Conservation (phyloP, 2,113 vertebrate species). For the Menidia beryllina region DNA sequence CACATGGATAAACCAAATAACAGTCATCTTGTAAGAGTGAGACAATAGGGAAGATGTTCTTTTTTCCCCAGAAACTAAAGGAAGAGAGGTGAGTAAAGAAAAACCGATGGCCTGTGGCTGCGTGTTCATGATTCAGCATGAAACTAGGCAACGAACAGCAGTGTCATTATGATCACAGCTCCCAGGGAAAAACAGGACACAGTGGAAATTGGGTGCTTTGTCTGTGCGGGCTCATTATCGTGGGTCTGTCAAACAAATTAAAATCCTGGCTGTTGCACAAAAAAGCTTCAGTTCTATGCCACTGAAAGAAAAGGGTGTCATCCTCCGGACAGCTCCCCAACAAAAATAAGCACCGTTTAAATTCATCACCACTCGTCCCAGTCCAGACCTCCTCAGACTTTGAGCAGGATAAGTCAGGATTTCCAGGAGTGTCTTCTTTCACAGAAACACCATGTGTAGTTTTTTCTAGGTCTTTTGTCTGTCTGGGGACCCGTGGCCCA, state of each 20-base stretch:
- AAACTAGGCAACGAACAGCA: conserved; percentile 71
- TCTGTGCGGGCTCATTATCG: conserved; percentile 68
- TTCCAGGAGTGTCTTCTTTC: conserved; percentile 36
- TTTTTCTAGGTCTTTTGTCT: conserved; percentile 60
- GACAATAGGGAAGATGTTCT: conserved; percentile 16
- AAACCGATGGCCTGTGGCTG: conserved; percentile 19
- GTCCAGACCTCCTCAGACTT: conserved; percentile 3
- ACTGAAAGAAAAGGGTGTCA: neutral
- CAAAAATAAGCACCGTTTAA: conserved; percentile 14
- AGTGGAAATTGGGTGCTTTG: conserved; percentile 61
- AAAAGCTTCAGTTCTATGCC: conserved; percentile 19
- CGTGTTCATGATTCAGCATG: conserved; percentile 66
- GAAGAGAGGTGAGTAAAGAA: conserved; percentile 39
- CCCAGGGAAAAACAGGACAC: conserved; percentile 55
- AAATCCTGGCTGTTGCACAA: conserved; percentile 16
- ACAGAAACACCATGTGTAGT: conserved; percentile 21
- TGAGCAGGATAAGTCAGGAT: conserved; percentile 16
- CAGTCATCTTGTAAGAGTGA: conserved; percentile 32
- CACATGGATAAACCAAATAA: conserved; percentile 25
- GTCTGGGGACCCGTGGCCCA: conserved; percentile 58
- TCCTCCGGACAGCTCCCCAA: neutral
- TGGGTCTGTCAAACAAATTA: conserved; percentile 53
- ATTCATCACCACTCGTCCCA: neutral
- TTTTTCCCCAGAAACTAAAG: conserved; percentile 22
- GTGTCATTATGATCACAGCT: conserved; percentile 63